Evolutionary conservation across 2,888 invertebrate species (phyloP).

Genomic region (Drosophila formosana): DNA sequence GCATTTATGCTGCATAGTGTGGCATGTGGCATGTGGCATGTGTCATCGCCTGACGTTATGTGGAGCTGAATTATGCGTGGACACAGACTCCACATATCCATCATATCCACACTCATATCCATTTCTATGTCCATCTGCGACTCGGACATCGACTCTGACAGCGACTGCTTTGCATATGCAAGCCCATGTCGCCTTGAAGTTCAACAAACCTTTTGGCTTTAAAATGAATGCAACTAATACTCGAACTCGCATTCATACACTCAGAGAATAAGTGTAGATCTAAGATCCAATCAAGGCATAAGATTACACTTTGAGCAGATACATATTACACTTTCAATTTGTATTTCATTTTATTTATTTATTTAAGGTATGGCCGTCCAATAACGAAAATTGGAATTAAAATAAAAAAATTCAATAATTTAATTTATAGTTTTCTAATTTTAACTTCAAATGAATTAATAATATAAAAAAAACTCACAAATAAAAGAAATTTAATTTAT

Average conservation of each 20-base stretch:
- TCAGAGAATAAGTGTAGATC: background rate
- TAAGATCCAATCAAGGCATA: too few relatives aligned
- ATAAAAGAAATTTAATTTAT: too few relatives aligned
- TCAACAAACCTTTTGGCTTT: slow-evolving; percentile 65
- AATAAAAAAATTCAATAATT: too few relatives aligned
- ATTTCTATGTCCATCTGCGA: slow-evolving; percentile 13
- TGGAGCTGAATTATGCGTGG: slow-evolving; percentile 71
- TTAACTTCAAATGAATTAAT: too few relatives aligned
- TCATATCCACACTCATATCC: slow-evolving; percentile 1
- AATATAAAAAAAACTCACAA: too few relatives aligned
- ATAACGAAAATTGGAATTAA: too few relatives aligned
- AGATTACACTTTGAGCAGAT: too few relatives aligned
- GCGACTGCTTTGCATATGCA: slow-evolving; percentile 36
- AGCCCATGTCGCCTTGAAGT: slow-evolving; percentile 37
- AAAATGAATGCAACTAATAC: slow-evolving; percentile 63
- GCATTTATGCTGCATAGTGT: background rate
- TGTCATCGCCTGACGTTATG: slow-evolving; percentile 53
- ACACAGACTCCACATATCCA: slow-evolving; percentile 45
- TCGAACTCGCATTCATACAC: slow-evolving; percentile 2
- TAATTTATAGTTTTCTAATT: too few relatives aligned
- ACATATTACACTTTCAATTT: too few relatives aligned
- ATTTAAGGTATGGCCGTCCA: too few relatives aligned
- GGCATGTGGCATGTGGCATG: slow-evolving; percentile 25
- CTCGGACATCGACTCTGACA: background rate
- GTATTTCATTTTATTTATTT: too few relatives aligned